Evolutionary conservation across 1,140 invertebrate species (phyloP).

Genomic region (Colletes latitarsis): DNA sequence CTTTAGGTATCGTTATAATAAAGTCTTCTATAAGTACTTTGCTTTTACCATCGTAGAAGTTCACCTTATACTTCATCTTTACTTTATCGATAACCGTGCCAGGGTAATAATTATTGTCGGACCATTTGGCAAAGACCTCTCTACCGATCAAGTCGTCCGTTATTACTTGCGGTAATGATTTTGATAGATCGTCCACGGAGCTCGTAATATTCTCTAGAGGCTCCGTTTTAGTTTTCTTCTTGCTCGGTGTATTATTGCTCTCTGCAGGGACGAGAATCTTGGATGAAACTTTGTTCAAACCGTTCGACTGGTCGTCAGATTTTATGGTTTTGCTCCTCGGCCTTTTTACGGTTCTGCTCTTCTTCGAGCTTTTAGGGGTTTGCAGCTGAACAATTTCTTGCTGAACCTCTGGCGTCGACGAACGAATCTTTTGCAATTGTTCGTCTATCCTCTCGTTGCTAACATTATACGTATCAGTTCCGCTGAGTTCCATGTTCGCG

Average conservation of each 20-base stretch:
- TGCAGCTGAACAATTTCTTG: not conserved
- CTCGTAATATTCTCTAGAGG: not conserved
- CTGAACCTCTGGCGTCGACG: conserved; percentile 70
- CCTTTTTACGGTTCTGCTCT: conserved; percentile 44
- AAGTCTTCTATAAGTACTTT: conserved; percentile 83
- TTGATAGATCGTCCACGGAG: not conserved
- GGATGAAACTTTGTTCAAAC: not conserved
- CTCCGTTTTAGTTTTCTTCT: conserved; percentile 51
- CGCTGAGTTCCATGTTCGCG: conserved; percentile 61
- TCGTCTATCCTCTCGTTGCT: conserved; percentile 57
- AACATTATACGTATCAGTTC: conserved; percentile 37
- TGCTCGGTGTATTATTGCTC: not conserved
- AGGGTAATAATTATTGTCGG: conserved; percentile 84
- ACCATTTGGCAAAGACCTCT: conserved; percentile 84
- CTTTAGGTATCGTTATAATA: conserved; percentile 77
- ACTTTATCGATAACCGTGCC: conserved; percentile 81
- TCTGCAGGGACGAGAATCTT: not conserved
- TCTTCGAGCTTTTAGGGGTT: conserved; percentile 49
- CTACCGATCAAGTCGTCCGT: conserved; percentile 76
- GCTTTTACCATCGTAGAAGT: conserved; percentile 83
- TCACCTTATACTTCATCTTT: conserved; percentile 83
- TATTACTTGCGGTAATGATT: not conserved
- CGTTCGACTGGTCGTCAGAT: conserved; percentile 6
- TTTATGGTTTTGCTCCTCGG: conserved; percentile 34
- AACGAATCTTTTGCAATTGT: conserved; percentile 55